These are phyloP conservation scores for Oryzias javanicus DNA, from an alignment of 2,113 vertebrate genomes.

Conservation along the genomic window DNA sequence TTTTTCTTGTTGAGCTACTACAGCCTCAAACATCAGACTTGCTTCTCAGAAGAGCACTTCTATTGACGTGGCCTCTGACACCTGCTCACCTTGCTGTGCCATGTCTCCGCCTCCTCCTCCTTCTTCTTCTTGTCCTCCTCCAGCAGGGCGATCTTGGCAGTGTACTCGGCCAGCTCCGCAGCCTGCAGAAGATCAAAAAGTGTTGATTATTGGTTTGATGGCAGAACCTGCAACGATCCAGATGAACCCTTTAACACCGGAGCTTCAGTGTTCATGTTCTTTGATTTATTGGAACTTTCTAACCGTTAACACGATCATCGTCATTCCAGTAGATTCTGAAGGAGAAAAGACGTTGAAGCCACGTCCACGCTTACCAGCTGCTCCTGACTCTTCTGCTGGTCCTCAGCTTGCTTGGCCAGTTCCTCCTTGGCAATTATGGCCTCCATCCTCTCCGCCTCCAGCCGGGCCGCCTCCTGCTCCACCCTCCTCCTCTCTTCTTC, in stretches of 20 bases:
- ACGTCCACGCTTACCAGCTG: slow-evolving; percentile 85
- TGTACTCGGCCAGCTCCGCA: slow-evolving; percentile 88
- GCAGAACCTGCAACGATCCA: too few relatives aligned
- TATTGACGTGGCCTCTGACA: too few relatives aligned
- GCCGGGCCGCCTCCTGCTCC: slow-evolving; percentile 87
- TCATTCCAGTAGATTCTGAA: too few relatives aligned
- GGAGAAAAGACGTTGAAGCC: too few relatives aligned
- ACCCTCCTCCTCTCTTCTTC: slow-evolving; percentile 89
- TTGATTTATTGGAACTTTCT: too few relatives aligned
- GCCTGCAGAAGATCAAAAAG: slow-evolving; percentile 71
- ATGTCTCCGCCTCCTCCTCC: slow-evolving; percentile 86
- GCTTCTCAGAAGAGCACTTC: too few relatives aligned
- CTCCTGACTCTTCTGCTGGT: slow-evolving; percentile 94
- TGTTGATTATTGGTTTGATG: too few relatives aligned
- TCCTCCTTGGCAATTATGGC: slow-evolving; percentile 95
- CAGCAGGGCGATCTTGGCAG: slow-evolving; percentile 82
- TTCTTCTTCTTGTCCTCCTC: slow-evolving; percentile 85
- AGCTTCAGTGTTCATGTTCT: too few relatives aligned
- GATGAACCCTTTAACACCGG: too few relatives aligned
- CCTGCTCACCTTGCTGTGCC: slow-evolving; percentile 84
- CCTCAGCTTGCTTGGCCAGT: slow-evolving; percentile 86
- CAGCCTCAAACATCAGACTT: too few relatives aligned
- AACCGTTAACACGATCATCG: too few relatives aligned
- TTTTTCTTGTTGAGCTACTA: too few relatives aligned
- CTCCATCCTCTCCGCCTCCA: slow-evolving; percentile 90